A percentile compares a stretch with the other conserved stretches of the same genome.
phyloP scores from a whole-genome alignment of 2,113 vertebrate genomes.

The Arizona elegans region DNA sequence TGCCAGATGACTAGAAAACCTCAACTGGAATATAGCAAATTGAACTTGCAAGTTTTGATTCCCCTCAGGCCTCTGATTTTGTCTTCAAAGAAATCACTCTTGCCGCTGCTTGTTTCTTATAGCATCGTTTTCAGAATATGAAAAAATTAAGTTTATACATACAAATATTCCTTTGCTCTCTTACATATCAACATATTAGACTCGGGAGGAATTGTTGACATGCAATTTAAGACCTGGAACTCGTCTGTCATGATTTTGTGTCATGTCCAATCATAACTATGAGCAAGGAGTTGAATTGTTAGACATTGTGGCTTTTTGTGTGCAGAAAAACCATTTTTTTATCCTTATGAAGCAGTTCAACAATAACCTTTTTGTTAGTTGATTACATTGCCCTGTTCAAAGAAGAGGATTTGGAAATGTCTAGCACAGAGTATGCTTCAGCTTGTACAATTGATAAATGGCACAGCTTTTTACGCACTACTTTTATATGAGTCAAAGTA shows the following conservation, averaged over 20 bases:
- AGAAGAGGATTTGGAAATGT: neutral
- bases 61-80: constrained; percentile 32
- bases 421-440: neutral
- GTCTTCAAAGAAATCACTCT: constrained; percentile 55
- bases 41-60: constrained; percentile 29
- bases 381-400: neutral
- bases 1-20: constrained; percentile 66
- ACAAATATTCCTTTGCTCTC: constrained; percentile 24
- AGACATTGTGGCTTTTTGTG: neutral
- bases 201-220: neutral
- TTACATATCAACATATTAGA: constrained; percentile 25
- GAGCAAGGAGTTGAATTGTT: neutral
- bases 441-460: neutral
- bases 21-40: constrained; percentile 52
- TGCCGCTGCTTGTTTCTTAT: constrained; percentile 44
- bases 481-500: neutral
- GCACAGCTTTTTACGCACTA: neutral
- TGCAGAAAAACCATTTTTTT: neutral
- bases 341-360: neutral
- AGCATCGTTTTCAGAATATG: constrained; percentile 30
- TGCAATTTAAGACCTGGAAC: neutral
- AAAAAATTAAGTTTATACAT: constrained; percentile 20
- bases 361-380: neutral
- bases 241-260: neutral
- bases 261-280: neutral